A percentile compares a stretch with the other conserved stretches of the same genome.
phyloP scores from a whole-genome alignment of 2,113 vertebrate genomes.

The Rynchops niger region DNA sequence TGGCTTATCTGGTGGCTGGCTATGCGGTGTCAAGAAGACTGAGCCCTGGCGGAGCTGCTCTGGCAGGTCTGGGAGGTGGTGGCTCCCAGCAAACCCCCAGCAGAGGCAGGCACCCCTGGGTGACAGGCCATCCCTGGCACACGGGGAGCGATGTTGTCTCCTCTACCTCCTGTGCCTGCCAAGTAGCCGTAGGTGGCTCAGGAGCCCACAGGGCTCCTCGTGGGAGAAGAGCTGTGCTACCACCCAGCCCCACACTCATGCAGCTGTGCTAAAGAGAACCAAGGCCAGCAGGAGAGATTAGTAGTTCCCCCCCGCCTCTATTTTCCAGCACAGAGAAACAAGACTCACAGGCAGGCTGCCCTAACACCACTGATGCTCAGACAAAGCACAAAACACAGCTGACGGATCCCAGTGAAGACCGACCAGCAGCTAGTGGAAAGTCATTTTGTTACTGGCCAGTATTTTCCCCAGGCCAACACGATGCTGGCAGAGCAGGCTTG shows the following conservation, averaged over 20 bases:
- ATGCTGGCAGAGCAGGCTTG: background rate
- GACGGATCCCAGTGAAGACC: background rate
- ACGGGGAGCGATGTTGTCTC: accelerated
- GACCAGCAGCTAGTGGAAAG: background rate
- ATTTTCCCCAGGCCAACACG: accelerated
- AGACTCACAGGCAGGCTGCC: background rate
- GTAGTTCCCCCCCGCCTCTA: no score
- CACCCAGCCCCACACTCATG: accelerated
- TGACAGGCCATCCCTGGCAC: background rate
- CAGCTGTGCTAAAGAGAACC: background rate
- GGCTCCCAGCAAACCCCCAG: constrained; percentile 43
- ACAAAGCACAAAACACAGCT: background rate
- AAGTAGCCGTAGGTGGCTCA: background rate
- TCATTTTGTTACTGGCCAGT: background rate
- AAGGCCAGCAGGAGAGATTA: background rate
- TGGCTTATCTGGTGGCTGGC: constrained; percentile 56
- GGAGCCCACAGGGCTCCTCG: background rate
- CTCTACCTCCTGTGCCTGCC: accelerated
- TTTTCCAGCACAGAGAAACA: background rate
- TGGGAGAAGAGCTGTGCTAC: accelerated
- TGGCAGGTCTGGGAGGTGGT: constrained; percentile 40
- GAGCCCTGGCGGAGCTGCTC: constrained; percentile 53
- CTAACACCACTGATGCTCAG: background rate
- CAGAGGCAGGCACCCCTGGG: background rate
- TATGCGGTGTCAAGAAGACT: constrained; percentile 43